Percentiles rank a stretch among this genome's conserved stretches.
phyloP scores from a whole-genome alignment of 2,113 vertebrate genomes.

The Menidia beryllina region DNA sequence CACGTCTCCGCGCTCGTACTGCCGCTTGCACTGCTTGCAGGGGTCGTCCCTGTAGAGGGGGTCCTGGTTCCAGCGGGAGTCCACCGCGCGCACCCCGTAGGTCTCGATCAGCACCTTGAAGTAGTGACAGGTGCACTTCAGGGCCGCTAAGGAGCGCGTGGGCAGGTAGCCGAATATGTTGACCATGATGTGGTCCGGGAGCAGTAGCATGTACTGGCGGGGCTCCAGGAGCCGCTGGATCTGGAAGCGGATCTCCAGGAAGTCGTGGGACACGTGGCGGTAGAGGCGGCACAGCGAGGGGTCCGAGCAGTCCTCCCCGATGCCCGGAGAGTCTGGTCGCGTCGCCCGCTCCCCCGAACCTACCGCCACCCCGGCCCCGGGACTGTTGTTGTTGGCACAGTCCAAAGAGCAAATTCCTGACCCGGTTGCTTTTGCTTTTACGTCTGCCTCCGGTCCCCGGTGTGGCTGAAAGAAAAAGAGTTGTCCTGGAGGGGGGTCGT shows the following conservation, averaged over 20 bases:
- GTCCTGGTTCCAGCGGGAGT: constrained; percentile 94
- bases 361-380: constrained; percentile 31
- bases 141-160: constrained; percentile 89
- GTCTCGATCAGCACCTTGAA: constrained; percentile 93
- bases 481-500: constrained; percentile 91
- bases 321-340: constrained; percentile 71
- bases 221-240: constrained; percentile 95
- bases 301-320: constrained; percentile 78
- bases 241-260: constrained; percentile 96
- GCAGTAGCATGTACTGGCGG: constrained; percentile 92
- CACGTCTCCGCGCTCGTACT: constrained; percentile 91
- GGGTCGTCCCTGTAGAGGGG: constrained; percentile 94
- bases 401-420: constrained; percentile 72
- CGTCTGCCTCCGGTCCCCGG: constrained; percentile 75
- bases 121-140: constrained; percentile 95
- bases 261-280: constrained; percentile 95
- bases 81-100: constrained; percentile 89
- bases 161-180: constrained; percentile 94
- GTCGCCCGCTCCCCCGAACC: constrained; percentile 58
- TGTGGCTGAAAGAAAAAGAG: constrained; percentile 88
- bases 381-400: constrained; percentile 72
- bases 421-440: constrained; percentile 19
- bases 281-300: constrained; percentile 92
- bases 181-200: constrained; percentile 96
- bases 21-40: constrained; percentile 95